Evolutionary conservation across 2,888 invertebrate species (phyloP), one percentile per base, ranked within the genome.

Genomic region (Napeogenes sylphis): DNA sequence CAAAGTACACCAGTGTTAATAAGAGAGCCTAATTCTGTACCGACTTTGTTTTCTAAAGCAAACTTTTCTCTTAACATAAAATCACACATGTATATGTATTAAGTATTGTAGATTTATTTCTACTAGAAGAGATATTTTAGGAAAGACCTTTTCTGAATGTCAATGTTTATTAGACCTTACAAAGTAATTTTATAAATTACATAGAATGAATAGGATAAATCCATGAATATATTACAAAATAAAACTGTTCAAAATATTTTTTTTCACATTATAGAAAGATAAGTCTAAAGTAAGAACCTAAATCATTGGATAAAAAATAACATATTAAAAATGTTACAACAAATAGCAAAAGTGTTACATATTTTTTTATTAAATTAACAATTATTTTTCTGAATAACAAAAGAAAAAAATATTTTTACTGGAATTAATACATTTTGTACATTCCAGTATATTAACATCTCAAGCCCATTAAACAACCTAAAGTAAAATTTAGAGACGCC

Each of bases 401-500:
- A 30, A 30, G 6, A n/a, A n/a, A n/a, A n/a, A n/a, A 30, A 3
- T 21, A 2, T 0, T 30, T 30, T 30, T 30, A 30, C 2, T 51
- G 30, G 8, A 51, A 30, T n/a, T 55, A 51, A 32, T 53, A 54
- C n/a, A 32, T 32, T 56, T 21, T 21, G 58, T 21, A 71, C 6
- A 56, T 65, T 74, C 74, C 14, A 70, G 71, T 5, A 10, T 4
- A 0, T 54, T 6, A 68, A 66, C 0, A 68, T 73, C 75, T 33
- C 0, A 10, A 55, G 42, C 4, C 69, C 74, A 77, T 80, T 81
- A 79, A 79, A 80, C 74, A 78, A 72, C 71, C 71, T 75, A 78
- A 81, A 83, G 79, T 80, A 81, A 80, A 83, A 83, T 83, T 82
- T 82, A 78, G 79, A 81, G 78, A 71, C 71, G 59, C 66, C 62